These are phyloP conservation scores for Myanophis thanlyinensis DNA, from an alignment of 2,113 vertebrate species.

Conservation along the genomic window DNA sequence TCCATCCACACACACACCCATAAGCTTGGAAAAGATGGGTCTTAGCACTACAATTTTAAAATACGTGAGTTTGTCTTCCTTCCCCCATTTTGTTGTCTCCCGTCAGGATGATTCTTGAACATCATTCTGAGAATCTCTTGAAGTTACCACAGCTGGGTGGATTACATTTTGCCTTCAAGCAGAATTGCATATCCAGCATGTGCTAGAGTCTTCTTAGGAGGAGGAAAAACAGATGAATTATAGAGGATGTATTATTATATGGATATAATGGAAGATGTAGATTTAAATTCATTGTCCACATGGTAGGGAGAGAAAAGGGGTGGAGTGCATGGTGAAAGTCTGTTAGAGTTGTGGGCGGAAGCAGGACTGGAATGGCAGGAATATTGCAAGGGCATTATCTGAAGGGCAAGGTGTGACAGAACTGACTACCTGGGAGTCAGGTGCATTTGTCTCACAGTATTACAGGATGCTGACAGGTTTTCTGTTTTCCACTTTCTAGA, in stretches of 20 bases:
- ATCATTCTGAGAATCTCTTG: background rate
- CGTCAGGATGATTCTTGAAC: background rate
- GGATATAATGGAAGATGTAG: background rate
- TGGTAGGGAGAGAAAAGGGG: background rate
- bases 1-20: background rate
- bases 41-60: background rate
- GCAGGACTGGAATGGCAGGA: background rate
- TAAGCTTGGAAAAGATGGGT: background rate
- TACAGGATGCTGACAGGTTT: background rate
- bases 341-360: constrained; percentile 1
- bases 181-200: background rate
- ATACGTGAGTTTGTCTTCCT: background rate
- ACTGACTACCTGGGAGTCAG: background rate
- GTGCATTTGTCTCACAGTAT: rapidly evolving
- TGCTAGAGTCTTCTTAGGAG: background rate
- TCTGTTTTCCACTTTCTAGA: background rate
- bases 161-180: background rate
- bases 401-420: background rate
- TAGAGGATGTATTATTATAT: too few species aligned
- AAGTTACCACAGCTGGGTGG: background rate
- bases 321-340: background rate
- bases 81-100: background rate
- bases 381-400: background rate
- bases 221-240: constrained; percentile 1
- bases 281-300: background rate